Evolutionary conservation across 2,113 vertebrate genomes (phyloP), one percentile per base, ranked within the genome.

Genomic region (Rhabdornis inornatus): DNA sequence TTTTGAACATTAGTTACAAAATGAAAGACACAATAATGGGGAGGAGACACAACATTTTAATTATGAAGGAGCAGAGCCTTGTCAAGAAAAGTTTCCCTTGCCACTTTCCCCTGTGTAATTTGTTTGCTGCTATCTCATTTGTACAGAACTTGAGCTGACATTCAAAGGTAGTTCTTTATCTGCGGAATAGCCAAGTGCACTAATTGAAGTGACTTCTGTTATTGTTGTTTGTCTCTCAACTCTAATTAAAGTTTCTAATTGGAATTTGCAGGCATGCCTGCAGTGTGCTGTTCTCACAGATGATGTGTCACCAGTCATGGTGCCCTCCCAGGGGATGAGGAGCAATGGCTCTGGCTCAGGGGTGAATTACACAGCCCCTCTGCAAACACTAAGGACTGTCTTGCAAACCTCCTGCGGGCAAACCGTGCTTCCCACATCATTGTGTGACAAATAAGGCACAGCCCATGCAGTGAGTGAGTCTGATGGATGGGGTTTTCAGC

Each of bases 241-340:
- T 74, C 15, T 83, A 94, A 96, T 91, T 89, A 83, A 78, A 72
- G 70, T 81, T 88, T 79, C 76, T 81, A 76, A 78, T 64, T 90
- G 71, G 68, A 82, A 89, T 90, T 86, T 70, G 31, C 28, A 84
- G 10, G 53, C 5, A 2, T 55, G 75, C 49, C 61, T 82, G 74
- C 52, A 55, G 61, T 28, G 24, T 47, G 49, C 1, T 72, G 57
- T 27, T 88, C 79, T 22, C 77, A 47, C 35, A 93, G 90, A 52
- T 59, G 90, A 91, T 65, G 37, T 11, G 59, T 59, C 81, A 52
- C 27, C 50, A 87, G 66, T 30, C 79, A 31, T 1, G 47, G 53
- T 5, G 24, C 24, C 50, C 72, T 77, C 81, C 52, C 78, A 76
- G 50, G 71, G 76, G 87, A 76, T 28, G 64, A 86, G 92, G 71